Percentiles rank a stretch among this genome's conserved stretches.
Evolutionary conservation across 2,888 invertebrate genomes (phyloP).

Genomic region (Acrobasis suavella): DNA sequence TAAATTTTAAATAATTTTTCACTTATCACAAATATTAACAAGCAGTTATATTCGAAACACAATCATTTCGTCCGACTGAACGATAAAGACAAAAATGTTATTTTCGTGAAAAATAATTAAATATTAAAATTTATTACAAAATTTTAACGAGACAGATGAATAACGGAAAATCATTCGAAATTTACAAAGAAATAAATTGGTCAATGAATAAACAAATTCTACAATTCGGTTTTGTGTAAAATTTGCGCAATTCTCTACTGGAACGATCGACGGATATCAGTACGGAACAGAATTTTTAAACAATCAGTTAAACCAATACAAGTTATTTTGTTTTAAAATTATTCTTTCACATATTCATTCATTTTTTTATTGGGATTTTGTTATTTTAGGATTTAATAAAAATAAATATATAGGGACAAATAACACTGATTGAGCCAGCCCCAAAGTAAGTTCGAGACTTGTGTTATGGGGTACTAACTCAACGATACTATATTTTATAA

Average conservation of each 20-base stretch:
- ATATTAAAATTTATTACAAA: conserved; percentile 1
- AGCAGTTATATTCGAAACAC: no score
- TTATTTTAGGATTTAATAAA: neutral
- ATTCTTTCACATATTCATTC: neutral
- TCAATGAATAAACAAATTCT: conserved; percentile 37
- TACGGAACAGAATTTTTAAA: conserved; percentile 1
- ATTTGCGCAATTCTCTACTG: conserved; percentile 38
- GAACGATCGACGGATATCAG: conserved; percentile 24
- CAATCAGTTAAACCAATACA: conserved; percentile 7
- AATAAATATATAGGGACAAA: no score
- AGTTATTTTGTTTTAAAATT: neutral
- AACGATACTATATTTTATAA: no score
- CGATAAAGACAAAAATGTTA: neutral
- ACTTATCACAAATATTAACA: no score
- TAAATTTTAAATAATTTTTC: no score
- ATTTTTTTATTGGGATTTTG: neutral
- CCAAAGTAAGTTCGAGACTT: no score
- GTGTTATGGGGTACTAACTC: no score
- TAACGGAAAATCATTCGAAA: neutral
- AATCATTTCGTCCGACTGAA: neutral
- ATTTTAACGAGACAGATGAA: neutral
- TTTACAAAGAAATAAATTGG: conserved; percentile 31
- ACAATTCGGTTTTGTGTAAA: conserved; percentile 35
- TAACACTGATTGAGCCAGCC: no score
- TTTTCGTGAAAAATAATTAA: neutral